Evolutionary conservation across 2,797 vertebrate species (phyloP).

Genomic region (Rallus crepitans): DNA sequence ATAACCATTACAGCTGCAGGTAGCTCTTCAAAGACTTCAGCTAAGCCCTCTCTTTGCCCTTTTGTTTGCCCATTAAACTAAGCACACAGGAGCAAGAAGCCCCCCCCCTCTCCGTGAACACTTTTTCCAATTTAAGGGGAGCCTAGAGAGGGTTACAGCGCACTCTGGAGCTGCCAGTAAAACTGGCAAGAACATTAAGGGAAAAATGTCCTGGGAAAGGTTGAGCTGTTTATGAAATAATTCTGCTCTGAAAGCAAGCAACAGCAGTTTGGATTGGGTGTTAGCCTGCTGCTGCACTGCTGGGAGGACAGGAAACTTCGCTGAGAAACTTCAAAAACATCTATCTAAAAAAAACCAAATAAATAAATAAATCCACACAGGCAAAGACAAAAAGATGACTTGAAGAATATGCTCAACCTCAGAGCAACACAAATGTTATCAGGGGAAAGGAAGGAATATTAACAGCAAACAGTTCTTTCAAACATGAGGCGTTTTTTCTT

Average conservation of each 20-base stretch:
- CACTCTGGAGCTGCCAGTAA: background rate
- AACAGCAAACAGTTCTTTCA: background rate
- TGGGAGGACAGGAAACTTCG: constrained; percentile 58
- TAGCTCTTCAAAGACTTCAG: constrained; percentile 9
- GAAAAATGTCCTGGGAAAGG: constrained; percentile 29
- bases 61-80: constrained; percentile 45
- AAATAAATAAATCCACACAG: background rate
- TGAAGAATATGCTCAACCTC: background rate
- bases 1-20: background rate
- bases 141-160: background rate
- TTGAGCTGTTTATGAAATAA: constrained; percentile 20
- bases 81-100: background rate
- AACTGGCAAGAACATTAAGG: background rate
- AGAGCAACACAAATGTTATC: background rate
- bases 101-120: background rate
- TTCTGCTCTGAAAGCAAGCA: constrained; percentile 23
- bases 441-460: background rate
- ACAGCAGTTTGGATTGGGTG: background rate
- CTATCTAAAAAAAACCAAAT: background rate
- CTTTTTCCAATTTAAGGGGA: background rate
- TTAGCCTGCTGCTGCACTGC: background rate
- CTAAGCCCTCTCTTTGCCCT: constrained; percentile 11
- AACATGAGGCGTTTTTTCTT: background rate
- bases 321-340: constrained; percentile 42
- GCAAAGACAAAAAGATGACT: background rate